Conservation (phyloP, 2,888 invertebrate genomes). For the Trichogramma dendrolimi region DNA sequence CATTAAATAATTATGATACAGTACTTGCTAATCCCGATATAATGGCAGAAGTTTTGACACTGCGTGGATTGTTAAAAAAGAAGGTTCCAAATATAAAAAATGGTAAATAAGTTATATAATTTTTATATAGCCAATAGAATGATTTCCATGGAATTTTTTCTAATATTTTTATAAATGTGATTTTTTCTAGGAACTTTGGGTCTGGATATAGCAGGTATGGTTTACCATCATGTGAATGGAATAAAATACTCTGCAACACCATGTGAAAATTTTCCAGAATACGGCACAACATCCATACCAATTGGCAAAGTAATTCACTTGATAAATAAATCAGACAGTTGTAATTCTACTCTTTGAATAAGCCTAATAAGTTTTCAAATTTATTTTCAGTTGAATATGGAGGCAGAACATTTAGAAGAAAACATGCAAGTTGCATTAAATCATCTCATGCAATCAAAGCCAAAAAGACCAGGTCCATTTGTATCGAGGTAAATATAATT, state of each 20-base stretch:
- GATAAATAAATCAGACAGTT: background rate
- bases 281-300: conserved; percentile 63
- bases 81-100: conserved; percentile 66
- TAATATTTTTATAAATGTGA: background rate
- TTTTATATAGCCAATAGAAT: background rate
- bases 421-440: conserved; percentile 66
- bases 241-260: conserved; percentile 65
- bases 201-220: conserved; percentile 59
- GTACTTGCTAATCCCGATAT: conserved; percentile 77
- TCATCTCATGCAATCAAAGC: conserved; percentile 63
- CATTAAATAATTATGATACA: conserved; percentile 67
- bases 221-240: conserved; percentile 66
- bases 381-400: conserved; percentile 68
- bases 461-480: conserved; percentile 67
- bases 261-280: conserved; percentile 69
- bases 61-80: conserved; percentile 74
- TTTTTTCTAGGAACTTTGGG: conserved; percentile 62
- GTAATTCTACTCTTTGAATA: conserved; percentile 9
- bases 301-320: conserved; percentile 66
- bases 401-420: conserved; percentile 64
- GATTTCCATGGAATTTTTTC: background rate
- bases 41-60: conserved; percentile 67
- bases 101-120: conserved; percentile 33
- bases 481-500: conserved; percentile 60
- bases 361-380: background rate